Conservation (phyloP, 2,888 invertebrate genomes). For the Caenorhabditis becei region DNA sequence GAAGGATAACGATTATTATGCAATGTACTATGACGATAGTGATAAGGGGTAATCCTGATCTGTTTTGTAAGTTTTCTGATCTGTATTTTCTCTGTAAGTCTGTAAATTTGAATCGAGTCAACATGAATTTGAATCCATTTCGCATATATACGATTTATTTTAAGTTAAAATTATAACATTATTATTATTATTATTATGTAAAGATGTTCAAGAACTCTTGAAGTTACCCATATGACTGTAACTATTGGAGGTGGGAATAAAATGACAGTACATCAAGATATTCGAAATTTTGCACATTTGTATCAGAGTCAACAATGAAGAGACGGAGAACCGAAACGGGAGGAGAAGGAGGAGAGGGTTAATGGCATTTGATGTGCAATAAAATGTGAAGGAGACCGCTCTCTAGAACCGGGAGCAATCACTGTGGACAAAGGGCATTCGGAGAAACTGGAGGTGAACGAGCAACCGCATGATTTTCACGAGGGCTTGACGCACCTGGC, state of each 20-base stretch:
- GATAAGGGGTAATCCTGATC: constrained; percentile 41
- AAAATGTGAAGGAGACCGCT: constrained; percentile 46
- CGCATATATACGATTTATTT: too few species aligned
- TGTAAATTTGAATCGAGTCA: not conserved
- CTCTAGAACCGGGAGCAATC: constrained; percentile 27
- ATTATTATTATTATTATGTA: constrained; percentile 39
- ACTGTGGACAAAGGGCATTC: constrained; percentile 37
- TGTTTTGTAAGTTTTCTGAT: not conserved
- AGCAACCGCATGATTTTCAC: constrained; percentile 49
- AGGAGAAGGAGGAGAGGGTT: constrained; percentile 15
- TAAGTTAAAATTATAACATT: constrained; percentile 13
- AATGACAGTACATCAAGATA: constrained; percentile 55
- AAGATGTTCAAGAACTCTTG: constrained; percentile 14
- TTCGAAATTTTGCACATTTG: constrained; percentile 49
- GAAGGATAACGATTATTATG: constrained; percentile 79
- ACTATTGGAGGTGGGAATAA: constrained; percentile 24
- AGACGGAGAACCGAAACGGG: not conserved
- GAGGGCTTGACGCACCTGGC: constrained; percentile 29
- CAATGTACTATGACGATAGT: constrained; percentile 79
- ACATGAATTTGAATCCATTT: constrained; percentile 28
- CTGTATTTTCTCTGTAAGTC: constrained; percentile 14
- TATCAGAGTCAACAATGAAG: constrained; percentile 22
- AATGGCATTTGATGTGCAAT: constrained; percentile 45
- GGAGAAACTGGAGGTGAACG: constrained; percentile 33
- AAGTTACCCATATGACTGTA: constrained; percentile 35